Evolutionary conservation across 2,113 vertebrate species (phyloP).

Genomic region (Acanthochromis polyacanthus): DNA sequence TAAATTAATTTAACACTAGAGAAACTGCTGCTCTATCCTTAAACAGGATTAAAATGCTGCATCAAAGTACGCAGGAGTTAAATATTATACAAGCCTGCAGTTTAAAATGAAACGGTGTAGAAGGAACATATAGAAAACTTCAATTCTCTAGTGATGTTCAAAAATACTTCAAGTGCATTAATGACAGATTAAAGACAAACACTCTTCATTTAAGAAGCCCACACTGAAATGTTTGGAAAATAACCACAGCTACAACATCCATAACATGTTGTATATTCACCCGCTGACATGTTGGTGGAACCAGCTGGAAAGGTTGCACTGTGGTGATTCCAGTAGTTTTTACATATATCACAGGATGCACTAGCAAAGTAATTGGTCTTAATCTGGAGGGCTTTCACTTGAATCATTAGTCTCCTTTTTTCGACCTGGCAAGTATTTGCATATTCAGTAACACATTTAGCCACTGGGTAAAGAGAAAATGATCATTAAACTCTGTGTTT

Average conservation of each 20-base stretch:
- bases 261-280: neutral
- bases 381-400: neutral
- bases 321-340: too few species aligned
- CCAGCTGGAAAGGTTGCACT: too few species aligned
- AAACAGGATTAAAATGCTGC: slow-evolving; percentile 4
- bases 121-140: slow-evolving; percentile 13
- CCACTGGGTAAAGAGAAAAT: neutral
- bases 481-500: neutral
- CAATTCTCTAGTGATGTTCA: slow-evolving; percentile 42
- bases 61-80: neutral
- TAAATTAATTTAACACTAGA: neutral
- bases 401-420: slow-evolving; percentile 5
- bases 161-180: slow-evolving; percentile 54
- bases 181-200: slow-evolving; percentile 10
- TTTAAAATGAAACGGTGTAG: neutral
- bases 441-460: neutral
- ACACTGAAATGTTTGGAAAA: neutral
- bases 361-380: neutral
- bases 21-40: neutral
- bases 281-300: too few species aligned
- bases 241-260: neutral
- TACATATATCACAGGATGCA: too few species aligned
- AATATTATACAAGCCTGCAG: neutral
- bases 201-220: neutral
- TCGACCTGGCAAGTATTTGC: neutral